Percentiles rank a stretch among this genome's conserved stretches.
These are phyloP conservation scores for Numenius phaeopus DNA, from an alignment of 2,797 vertebrate genomes.

Conservation along the genomic window DNA sequence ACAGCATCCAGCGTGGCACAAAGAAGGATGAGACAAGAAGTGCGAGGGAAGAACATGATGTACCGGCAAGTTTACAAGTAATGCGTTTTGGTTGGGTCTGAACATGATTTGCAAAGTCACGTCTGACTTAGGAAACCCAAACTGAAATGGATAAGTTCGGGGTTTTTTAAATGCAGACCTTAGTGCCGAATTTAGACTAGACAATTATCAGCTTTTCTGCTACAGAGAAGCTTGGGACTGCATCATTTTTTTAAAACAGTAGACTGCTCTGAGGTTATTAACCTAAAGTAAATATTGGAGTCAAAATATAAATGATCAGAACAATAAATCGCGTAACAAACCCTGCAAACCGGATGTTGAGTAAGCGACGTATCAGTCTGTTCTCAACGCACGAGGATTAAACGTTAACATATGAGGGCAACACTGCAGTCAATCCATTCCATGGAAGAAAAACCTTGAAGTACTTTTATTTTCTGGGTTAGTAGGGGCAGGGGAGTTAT, in stretches of 20 bases:
- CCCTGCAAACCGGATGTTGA: fast-evolving
- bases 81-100: neutral
- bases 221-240: neutral
- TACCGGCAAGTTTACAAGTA: neutral
- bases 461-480: neutral
- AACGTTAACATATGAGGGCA: neutral
- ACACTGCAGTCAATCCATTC: neutral
- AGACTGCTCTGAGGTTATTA: neutral
- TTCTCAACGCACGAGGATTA: neutral
- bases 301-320: neutral
- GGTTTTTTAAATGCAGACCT: neutral
- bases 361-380: fast-evolving
- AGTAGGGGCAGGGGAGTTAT: too few relatives aligned
- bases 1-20: neutral
- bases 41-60: neutral
- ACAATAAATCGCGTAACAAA: neutral
- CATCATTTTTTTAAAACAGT: neutral
- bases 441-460: neutral
- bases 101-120: neutral
- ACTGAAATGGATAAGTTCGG: neutral
- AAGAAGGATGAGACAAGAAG: neutral
- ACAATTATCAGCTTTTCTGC: neutral
- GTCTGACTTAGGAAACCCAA: neutral
- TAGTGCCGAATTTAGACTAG: neutral
- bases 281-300: neutral